Percentiles rank a stretch among this genome's conserved stretches.
Evolutionary conservation across 2,888 invertebrate genomes (phyloP).

Genomic region (Andrena haemorrhoa): DNA sequence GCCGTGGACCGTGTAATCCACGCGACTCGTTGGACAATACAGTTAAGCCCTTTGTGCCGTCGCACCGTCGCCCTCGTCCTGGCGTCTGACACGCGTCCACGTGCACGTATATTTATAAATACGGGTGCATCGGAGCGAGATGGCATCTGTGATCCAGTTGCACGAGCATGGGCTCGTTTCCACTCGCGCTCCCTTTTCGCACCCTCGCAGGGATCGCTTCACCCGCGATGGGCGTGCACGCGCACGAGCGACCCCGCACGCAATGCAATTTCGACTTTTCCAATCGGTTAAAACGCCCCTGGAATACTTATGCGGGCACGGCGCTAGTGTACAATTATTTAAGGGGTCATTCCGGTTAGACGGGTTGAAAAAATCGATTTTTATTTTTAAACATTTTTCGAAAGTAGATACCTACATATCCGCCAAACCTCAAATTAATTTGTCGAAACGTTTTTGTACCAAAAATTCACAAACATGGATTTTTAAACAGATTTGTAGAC

Average conservation of each 20-base stretch:
- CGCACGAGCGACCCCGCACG: slow-evolving; percentile 27
- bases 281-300: background rate
- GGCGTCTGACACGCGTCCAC: slow-evolving; percentile 42
- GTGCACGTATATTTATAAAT: slow-evolving; percentile 58
- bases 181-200: slow-evolving; percentile 40
- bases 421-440: too few species aligned
- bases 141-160: slow-evolving; percentile 49
- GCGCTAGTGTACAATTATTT: background rate
- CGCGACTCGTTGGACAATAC: slow-evolving; percentile 53
- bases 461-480: too few species aligned
- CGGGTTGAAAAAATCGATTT: too few species aligned
- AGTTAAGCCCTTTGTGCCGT: slow-evolving; percentile 60
- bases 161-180: slow-evolving; percentile 38
- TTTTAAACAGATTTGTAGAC: too few species aligned
- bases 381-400: too few species aligned
- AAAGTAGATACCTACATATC: too few species aligned
- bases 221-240: background rate
- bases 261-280: slow-evolving; percentile 20
- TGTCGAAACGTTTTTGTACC: too few species aligned
- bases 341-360: background rate
- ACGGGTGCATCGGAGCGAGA: slow-evolving; percentile 42
- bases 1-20: slow-evolving; percentile 60
- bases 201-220: slow-evolving; percentile 44
- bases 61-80: slow-evolving; percentile 36
- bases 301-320: background rate